phyloP scores from a whole-genome alignment of 2,888 invertebrate genomes.

The Meta bourneti region DNA sequence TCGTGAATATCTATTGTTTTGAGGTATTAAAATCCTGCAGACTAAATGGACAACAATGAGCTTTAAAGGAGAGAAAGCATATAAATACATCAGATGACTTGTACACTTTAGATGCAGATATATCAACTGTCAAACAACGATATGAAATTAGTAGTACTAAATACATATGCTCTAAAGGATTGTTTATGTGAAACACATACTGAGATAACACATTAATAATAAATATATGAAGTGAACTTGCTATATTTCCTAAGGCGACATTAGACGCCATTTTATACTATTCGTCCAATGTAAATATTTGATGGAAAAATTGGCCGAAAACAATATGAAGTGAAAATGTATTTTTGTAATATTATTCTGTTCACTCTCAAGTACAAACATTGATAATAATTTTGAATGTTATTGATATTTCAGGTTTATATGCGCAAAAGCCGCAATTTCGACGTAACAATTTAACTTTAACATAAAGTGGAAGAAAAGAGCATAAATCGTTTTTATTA shows the following conservation, averaged over 20 bases:
- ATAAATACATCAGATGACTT: too few species aligned
- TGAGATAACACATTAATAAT: too few species aligned
- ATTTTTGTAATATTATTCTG: neutral
- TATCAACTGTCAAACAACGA: too few species aligned
- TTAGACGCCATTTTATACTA: slow-evolving; percentile 66
- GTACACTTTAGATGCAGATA: too few species aligned
- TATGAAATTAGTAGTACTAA: too few species aligned
- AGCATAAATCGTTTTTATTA: neutral
- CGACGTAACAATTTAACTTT: neutral
- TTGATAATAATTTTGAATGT: slow-evolving; percentile 24
- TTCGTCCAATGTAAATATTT: neutral
- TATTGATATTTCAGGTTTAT: slow-evolving; percentile 9
- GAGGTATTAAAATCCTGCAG: too few species aligned
- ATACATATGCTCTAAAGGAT: too few species aligned
- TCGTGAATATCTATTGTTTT: too few species aligned
- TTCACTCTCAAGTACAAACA: slow-evolving; percentile 1
- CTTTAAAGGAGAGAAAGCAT: too few species aligned
- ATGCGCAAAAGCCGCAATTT: slow-evolving; percentile 46
- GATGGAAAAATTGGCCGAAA: neutral
- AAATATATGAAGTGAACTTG: slow-evolving; percentile 14
- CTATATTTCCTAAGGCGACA: slow-evolving; percentile 51
- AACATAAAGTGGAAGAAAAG: neutral
- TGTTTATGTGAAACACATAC: too few species aligned
- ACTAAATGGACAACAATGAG: too few species aligned
- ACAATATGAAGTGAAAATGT: neutral